phyloP scores from a whole-genome alignment of 2,888 invertebrate species.

The Dynastes maya region DNA sequence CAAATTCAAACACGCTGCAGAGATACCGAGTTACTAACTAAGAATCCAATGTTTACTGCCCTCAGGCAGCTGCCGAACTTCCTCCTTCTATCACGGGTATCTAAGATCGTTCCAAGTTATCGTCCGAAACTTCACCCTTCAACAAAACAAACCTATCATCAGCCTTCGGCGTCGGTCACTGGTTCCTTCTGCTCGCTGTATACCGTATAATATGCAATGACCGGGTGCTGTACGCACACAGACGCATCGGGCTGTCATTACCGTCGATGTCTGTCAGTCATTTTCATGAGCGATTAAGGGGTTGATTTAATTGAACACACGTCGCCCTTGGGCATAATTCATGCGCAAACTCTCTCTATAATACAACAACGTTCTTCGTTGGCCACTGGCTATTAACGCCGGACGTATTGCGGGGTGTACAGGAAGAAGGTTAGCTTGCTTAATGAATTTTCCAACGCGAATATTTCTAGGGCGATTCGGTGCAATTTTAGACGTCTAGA shows the following conservation, averaged over 20 bases:
- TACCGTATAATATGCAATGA: too few relatives aligned
- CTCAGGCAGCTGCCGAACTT: too few relatives aligned
- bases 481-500: too few relatives aligned
- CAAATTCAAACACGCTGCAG: too few relatives aligned
- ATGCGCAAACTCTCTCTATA: slow-evolving; percentile 10
- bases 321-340: slow-evolving; percentile 5
- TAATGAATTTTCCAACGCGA: too few relatives aligned
- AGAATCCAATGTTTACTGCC: too few relatives aligned
- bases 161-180: slow-evolving; percentile 1
- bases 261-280: slow-evolving; percentile 15
- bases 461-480: too few relatives aligned
- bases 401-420: neutral
- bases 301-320: slow-evolving; percentile 21
- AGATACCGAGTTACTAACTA: too few relatives aligned
- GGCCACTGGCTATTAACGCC: slow-evolving; percentile 15
- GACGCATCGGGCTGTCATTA: slow-evolving; percentile 8
- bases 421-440: too few relatives aligned
- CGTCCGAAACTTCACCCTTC: neutral
- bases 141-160: slow-evolving; percentile 4
- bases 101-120: too few relatives aligned
- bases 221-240: neutral
- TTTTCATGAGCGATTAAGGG: slow-evolving; percentile 17
- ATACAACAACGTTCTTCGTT: neutral
- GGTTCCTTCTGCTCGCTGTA: too few relatives aligned
- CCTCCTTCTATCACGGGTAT: too few relatives aligned